Evolutionary conservation across 1,140 invertebrate species (phyloP).

Genomic region (Lethrus apterus): DNA sequence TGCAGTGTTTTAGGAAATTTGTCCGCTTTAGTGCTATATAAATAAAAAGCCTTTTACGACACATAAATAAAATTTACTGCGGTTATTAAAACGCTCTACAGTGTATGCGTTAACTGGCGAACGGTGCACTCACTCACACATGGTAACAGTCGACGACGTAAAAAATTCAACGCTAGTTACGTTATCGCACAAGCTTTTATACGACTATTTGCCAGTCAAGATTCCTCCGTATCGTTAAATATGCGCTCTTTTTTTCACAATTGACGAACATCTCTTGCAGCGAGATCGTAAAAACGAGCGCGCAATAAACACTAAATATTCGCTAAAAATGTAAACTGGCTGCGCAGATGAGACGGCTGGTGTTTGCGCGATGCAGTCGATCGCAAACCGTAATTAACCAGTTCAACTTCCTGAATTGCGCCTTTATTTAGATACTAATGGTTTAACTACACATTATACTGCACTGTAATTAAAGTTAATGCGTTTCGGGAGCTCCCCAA

Average conservation of each 20-base stretch:
- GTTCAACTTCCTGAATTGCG: constrained; percentile 20
- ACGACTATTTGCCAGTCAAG: too few species aligned
- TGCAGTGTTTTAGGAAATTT: constrained; percentile 13
- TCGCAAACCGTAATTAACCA: constrained; percentile 16
- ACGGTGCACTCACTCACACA: constrained; percentile 3
- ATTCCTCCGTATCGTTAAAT: too few species aligned
- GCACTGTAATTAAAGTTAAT: constrained; percentile 27
- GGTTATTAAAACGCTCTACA: constrained; percentile 11
- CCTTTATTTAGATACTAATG: constrained; percentile 28
- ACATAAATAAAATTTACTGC: constrained; percentile 14
- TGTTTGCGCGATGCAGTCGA: neutral
- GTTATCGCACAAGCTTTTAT: constrained; percentile 8
- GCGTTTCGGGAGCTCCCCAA: constrained; percentile 25
- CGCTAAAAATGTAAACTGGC: neutral
- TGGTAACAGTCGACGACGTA: too few species aligned
- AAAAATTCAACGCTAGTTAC: constrained; percentile 9
- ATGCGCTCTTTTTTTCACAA: too few species aligned
- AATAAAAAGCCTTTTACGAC: constrained; percentile 12
- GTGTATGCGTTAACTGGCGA: constrained; percentile 1
- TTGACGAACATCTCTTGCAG: neutral
- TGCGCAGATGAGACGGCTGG: neutral
- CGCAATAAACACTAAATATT: neutral
- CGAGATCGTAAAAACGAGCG: neutral
- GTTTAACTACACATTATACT: constrained; percentile 27
- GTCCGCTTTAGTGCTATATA: constrained; percentile 12